Base-by-base conservation (phyloP, 30 jellyfish, hydroid and myxozoan species). In the Catostylus mosaicus region DNA sequence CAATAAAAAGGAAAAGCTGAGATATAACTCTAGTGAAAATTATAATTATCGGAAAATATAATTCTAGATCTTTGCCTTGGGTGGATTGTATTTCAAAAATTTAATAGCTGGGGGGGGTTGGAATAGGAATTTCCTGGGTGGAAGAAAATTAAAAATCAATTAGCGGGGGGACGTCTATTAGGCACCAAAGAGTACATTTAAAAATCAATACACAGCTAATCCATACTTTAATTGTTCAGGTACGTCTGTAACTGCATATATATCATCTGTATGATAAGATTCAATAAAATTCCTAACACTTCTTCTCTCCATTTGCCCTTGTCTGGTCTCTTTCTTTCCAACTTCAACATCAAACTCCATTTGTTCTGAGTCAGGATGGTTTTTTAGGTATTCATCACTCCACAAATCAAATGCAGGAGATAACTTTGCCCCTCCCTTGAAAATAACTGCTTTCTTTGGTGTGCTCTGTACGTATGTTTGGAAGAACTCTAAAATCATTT, bases 181-280 rank as follows among this genome's bases (percentile, higher is more conserved):
- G n/a, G n/a, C n/a, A n/a, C n/a, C n/a, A n/a, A n/a, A n/a, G n/a
- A n/a, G n/a, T n/a, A n/a, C n/a, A 12, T 20, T 47, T 47, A 10
- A 12, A 47, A 20, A 47, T 47, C 20, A 10, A 20, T 20, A 47
- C 61, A 20, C 12, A 10, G 61, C 20, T 47, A 10, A 47, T 12
- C 12, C 97, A 69, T 76, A 86, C 98, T 67, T 68, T 35, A 92
- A 59, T 27, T 57, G 78, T 3, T 77, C 24, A 10, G 98, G 98
- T 19, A 92, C 96, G 31, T 80, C 94, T 43, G 89, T 78, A 18
- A 92, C 98, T 72, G 88, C 86, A 82, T 92, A 92, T 31, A 92
- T 67, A 65, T 77, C 82, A 62, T 92, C 98, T 1, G 66, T 81
- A 4, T 68, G 84, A 69, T 78, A 92, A 1, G 88, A 30, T 18